phyloP scores from a whole-genome alignment of 2,888 invertebrate species.

The Xanthia icteritia region DNA sequence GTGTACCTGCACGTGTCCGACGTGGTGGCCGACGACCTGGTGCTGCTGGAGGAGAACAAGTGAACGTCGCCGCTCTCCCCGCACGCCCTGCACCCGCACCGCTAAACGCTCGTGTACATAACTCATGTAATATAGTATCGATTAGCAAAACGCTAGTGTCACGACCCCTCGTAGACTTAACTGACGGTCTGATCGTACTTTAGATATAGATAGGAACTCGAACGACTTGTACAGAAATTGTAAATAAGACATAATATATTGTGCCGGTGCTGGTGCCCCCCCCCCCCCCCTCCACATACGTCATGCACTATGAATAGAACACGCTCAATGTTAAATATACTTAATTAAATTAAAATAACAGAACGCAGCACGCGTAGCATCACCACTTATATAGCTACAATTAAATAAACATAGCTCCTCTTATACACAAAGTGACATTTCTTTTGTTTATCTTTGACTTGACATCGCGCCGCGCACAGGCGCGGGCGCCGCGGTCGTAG shows the following conservation, averaged over 20 bases:
- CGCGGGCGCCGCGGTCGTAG: neutral
- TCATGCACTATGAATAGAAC: slow-evolving; percentile 16
- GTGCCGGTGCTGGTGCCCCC: slow-evolving; percentile 33
- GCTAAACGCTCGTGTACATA: slow-evolving; percentile 58
- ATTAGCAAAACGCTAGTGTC: slow-evolving; percentile 67
- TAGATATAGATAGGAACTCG: slow-evolving; percentile 40
- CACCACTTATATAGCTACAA: neutral
- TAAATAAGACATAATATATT: slow-evolving; percentile 36
- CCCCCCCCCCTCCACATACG: too few relatives aligned
- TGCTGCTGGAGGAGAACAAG: slow-evolving; percentile 91
- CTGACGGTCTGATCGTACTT: slow-evolving; percentile 45
- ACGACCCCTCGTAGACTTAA: slow-evolving; percentile 60
- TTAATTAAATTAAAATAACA: slow-evolving; percentile 18
- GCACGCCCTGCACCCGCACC: slow-evolving; percentile 34
- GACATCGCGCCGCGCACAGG: too few relatives aligned
- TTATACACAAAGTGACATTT: neutral
- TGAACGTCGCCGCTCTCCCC: slow-evolving; percentile 47
- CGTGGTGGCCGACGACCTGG: slow-evolving; percentile 97
- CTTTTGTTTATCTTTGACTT: neutral
- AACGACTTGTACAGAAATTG: slow-evolving; percentile 59
- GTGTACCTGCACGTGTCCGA: slow-evolving; percentile 98
- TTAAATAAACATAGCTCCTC: neutral
- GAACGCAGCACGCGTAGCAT: neutral
- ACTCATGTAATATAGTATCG: slow-evolving; percentile 59
- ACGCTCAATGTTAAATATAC: slow-evolving; percentile 36